A percentile compares a stretch with the other conserved stretches of the same genome.
Evolutionary conservation across 2,888 invertebrate species (phyloP).

Genomic region (Epinotia demarniana): DNA sequence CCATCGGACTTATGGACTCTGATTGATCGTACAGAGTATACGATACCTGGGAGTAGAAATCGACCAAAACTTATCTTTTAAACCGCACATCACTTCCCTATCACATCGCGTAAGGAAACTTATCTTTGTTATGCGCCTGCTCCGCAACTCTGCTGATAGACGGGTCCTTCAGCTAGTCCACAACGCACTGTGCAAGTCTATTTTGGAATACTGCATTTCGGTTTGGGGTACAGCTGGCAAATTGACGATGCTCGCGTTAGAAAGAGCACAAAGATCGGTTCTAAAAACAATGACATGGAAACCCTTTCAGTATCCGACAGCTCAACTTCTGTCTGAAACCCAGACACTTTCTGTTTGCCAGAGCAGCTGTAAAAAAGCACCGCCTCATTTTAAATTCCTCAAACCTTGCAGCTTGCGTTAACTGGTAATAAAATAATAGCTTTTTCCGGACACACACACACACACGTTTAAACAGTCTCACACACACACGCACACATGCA

Average conservation of each 20-base stretch:
- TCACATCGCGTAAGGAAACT: no score
- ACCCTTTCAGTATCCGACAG: not conserved
- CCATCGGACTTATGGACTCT: no score
- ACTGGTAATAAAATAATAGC: not conserved
- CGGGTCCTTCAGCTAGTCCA: no score
- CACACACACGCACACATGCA: no score
- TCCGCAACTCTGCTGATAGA: no score
- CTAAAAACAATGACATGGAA: not conserved
- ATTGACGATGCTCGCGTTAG: not conserved
- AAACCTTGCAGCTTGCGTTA: not conserved
- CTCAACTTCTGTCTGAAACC: not conserved
- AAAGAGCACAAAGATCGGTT: constrained; percentile 4
- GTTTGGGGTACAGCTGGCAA: not conserved
- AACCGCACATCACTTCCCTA: no score
- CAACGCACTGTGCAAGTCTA: not conserved
- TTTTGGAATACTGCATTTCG: not conserved
- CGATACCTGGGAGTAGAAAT: not conserved
- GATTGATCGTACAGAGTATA: no score
- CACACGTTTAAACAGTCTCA: no score
- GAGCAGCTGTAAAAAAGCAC: not conserved
- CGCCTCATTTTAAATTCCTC: no score
- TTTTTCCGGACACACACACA: no score
- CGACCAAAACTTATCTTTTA: no score
- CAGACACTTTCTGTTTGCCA: not conserved
- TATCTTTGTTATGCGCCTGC: no score